phyloP scores from a whole-genome alignment of 2,113 vertebrate genomes.

The Madoqua kirkii region DNA sequence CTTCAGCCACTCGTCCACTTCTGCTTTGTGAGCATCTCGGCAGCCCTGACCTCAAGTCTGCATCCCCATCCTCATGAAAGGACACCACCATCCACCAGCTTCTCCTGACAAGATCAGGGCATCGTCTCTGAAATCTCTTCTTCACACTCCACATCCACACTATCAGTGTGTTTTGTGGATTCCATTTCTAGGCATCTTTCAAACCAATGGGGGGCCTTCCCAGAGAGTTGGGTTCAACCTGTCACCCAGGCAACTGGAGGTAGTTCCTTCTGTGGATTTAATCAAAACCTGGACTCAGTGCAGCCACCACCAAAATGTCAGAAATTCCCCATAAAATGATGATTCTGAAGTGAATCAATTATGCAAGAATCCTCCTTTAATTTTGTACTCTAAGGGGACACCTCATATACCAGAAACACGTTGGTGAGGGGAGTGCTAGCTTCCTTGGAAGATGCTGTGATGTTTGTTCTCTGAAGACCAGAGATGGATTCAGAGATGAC shows the following conservation, averaged over 20 bases:
- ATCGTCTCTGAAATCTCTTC: not conserved
- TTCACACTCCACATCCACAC: not conserved
- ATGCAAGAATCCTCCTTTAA: not conserved
- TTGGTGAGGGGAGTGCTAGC: not conserved
- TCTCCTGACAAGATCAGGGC: not conserved
- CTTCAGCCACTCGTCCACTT: not conserved
- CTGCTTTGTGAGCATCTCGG: not conserved
- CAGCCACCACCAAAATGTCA: not conserved
- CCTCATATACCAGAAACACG: not conserved
- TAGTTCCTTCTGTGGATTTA: not conserved
- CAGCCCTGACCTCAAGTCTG: not conserved
- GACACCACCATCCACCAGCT: not conserved
- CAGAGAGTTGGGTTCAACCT: rapidly evolving
- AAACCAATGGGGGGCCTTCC: not conserved
- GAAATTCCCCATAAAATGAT: not conserved
- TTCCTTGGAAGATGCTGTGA: not conserved
- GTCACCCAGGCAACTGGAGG: rapidly evolving
- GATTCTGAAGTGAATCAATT: not conserved
- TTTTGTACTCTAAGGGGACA: not conserved
- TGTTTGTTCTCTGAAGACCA: not conserved
- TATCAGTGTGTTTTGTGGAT: not conserved
- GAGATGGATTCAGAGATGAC: not conserved
- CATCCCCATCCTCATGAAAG: not conserved
- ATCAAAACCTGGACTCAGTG: not conserved
- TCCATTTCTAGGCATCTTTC: not conserved